Evolutionary conservation across 2,797 vertebrate species (phyloP).

Genomic region (Catostomus latipinnis): DNA sequence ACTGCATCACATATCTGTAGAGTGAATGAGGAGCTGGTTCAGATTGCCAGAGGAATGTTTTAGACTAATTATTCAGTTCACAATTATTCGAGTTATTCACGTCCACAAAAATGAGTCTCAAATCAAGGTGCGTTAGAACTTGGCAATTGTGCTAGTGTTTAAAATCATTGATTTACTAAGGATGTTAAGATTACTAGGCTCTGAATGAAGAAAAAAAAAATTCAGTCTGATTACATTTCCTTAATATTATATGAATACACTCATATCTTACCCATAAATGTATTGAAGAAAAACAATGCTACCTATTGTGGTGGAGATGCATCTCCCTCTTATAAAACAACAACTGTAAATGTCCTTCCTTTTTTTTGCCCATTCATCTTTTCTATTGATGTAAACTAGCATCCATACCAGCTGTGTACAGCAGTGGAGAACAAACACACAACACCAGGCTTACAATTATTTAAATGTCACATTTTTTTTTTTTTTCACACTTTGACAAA

Average conservation of each 20-base stretch:
- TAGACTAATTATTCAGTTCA: too few species aligned
- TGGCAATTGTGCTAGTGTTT: background rate
- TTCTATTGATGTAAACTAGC: background rate
- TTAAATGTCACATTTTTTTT: conserved; percentile 17
- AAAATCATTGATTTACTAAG: background rate
- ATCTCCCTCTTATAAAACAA: too few species aligned
- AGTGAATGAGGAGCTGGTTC: background rate
- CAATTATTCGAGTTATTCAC: background rate
- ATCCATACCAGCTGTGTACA: conserved; percentile 16
- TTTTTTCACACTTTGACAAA: conserved; percentile 5
- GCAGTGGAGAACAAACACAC: conserved; percentile 6
- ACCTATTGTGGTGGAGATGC: conserved; percentile 9
- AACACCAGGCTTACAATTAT: conserved; percentile 11
- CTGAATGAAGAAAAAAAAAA: background rate
- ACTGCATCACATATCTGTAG: too few species aligned
- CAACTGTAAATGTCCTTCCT: background rate
- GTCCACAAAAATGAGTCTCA: conserved; percentile 11
- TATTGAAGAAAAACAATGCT: background rate
- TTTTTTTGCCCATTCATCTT: background rate
- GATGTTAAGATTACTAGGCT: background rate
- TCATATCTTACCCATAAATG: background rate
- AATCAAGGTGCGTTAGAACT: background rate
- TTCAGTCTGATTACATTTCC: background rate
- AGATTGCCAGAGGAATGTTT: background rate
- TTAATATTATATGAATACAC: conserved; percentile 13